Conservation (phyloP, 2,797 vertebrate species). For the Rhinophrynus dorsalis region DNA sequence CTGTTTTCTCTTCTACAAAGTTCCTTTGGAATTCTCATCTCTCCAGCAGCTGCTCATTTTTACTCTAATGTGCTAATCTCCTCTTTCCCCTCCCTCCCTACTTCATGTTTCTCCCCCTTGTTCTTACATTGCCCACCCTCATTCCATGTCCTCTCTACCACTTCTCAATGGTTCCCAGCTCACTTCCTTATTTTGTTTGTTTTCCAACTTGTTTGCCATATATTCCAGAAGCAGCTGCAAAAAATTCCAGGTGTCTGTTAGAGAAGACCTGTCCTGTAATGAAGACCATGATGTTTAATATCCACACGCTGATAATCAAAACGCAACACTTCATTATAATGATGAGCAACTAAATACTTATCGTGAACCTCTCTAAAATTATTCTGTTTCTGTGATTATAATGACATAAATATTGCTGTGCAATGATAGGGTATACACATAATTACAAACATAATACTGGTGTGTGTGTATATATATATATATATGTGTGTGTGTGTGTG, state of each 20-base stretch:
- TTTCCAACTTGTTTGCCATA: not conserved
- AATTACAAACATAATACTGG: no score
- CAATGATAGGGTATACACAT: no score
- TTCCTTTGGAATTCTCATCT: not conserved
- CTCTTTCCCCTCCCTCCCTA: conserved; percentile 37
- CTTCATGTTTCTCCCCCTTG: not conserved
- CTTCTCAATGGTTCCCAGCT: not conserved
- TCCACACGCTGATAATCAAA: no score
- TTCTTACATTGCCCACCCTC: not conserved
- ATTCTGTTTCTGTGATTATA: no score
- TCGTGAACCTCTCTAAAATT: no score
- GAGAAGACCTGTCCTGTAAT: not conserved
- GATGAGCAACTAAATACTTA: no score
- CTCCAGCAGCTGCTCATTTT: fast-evolving
- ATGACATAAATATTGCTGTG: no score
- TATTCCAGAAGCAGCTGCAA: not conserved
- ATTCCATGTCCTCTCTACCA: conserved; percentile 2
- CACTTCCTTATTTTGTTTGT: conserved; percentile 21
- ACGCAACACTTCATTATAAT: no score
- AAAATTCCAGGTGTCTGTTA: conserved; percentile 8
- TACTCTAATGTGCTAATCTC: not conserved
- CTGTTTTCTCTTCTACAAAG: conserved; percentile 6
- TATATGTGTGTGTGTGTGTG: no score
- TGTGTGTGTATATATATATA: no score
- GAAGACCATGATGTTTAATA: no score